These are phyloP conservation scores for Leptothorax acervorum DNA, from an alignment of 2,888 invertebrate genomes.

Conservation along the genomic window DNA sequence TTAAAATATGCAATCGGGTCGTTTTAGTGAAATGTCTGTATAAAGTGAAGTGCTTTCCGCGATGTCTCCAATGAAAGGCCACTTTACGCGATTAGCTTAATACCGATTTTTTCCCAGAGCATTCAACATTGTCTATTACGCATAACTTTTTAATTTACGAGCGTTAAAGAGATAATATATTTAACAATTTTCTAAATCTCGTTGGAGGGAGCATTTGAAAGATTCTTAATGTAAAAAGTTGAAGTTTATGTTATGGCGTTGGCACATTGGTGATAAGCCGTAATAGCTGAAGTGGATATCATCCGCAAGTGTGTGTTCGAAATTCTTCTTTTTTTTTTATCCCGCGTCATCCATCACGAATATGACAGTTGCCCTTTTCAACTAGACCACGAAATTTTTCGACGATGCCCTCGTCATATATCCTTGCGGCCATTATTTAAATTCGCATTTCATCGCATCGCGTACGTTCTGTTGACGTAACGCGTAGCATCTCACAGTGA, in stretches of 20 bases:
- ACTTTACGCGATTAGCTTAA: slow-evolving; percentile 62
- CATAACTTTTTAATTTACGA: slow-evolving; percentile 25
- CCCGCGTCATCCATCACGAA: slow-evolving; percentile 12
- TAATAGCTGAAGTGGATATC: not conserved
- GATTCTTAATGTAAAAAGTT: slow-evolving; percentile 6
- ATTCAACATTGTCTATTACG: slow-evolving; percentile 7
- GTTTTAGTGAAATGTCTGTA: slow-evolving; percentile 57
- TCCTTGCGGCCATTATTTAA: slow-evolving; percentile 40
- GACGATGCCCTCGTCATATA: not conserved
- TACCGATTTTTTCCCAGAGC: slow-evolving; percentile 53
- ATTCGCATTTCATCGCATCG: slow-evolving; percentile 36
- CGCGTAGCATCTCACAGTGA: slow-evolving; percentile 41
- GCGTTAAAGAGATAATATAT: not conserved
- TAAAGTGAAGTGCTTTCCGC: slow-evolving; percentile 55
- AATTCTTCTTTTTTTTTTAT: not conserved
- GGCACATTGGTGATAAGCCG: slow-evolving; percentile 1
- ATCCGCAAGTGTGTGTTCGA: not conserved
- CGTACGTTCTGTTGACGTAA: slow-evolving; percentile 44
- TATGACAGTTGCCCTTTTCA: not conserved
- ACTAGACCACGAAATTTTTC: slow-evolving; percentile 9
- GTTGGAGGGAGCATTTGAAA: not conserved
- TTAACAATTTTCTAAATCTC: not conserved
- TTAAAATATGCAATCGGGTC: slow-evolving; percentile 35
- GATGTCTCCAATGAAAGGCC: slow-evolving; percentile 30
- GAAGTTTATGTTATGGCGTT: not conserved